Evolutionary conservation across 2,113 vertebrate species (phyloP).

Genomic region (Oreotrochilus melanogaster): DNA sequence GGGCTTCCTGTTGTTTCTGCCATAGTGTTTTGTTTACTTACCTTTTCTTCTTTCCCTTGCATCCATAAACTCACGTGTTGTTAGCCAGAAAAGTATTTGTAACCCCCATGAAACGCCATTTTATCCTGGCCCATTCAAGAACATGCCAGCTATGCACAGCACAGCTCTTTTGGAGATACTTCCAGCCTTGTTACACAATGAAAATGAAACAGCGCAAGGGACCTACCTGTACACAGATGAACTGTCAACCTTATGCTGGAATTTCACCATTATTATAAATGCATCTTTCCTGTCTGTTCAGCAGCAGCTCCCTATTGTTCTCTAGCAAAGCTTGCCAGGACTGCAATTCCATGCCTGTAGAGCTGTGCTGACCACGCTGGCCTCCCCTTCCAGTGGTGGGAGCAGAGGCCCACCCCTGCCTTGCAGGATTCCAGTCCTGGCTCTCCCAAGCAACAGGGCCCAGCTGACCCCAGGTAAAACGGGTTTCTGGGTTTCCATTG

Average conservation of each 20-base stretch:
- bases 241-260: background rate
- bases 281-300: background rate
- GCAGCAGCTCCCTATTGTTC: background rate
- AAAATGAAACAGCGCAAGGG: background rate
- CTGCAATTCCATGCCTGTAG: accelerated
- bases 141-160: background rate
- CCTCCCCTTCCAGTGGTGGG: background rate
- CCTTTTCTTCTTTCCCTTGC: background rate
- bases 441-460: too few species aligned
- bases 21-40: background rate
- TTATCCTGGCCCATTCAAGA: background rate
- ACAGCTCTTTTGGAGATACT: constrained; percentile 7
- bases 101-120: background rate
- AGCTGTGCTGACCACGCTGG: accelerated
- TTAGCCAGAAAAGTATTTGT: background rate
- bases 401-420: background rate
- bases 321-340: accelerated
- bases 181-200: background rate
- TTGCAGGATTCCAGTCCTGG: background rate
- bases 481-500: background rate
- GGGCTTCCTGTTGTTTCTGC: background rate
- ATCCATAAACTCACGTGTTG: background rate
- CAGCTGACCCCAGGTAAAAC: background rate
- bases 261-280: background rate
- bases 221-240: background rate